These are phyloP conservation scores for Eucriotettix oculatus DNA, from an alignment of 2,888 invertebrate genomes.

Conservation along the genomic window DNA sequence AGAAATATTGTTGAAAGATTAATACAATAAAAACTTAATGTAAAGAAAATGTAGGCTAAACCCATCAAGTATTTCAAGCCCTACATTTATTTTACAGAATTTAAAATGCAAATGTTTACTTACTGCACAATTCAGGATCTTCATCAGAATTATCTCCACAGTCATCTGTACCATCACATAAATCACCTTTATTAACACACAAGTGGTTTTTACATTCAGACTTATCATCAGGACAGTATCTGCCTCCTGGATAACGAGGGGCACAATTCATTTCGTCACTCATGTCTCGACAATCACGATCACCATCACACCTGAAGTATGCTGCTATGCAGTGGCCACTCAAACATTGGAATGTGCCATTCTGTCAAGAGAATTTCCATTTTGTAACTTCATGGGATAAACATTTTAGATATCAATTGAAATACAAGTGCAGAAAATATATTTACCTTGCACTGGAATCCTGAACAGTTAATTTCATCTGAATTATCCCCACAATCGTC, in stretches of 20 bases:
- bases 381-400: no score
- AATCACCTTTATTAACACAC: slow-evolving; percentile 75
- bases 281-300: slow-evolving; percentile 74
- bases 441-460: slow-evolving; percentile 57
- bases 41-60: not conserved
- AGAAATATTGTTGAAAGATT: slow-evolving; percentile 4
- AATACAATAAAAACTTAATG: not conserved
- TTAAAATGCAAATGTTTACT: slow-evolving; percentile 15
- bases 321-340: slow-evolving; percentile 87
- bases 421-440: no score
- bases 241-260: slow-evolving; percentile 70
- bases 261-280: slow-evolving; percentile 83
- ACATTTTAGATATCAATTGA: no score
- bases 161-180: slow-evolving; percentile 87
- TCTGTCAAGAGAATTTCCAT: slow-evolving; percentile 23
- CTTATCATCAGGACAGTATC: slow-evolving; percentile 75
- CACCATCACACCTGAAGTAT: slow-evolving; percentile 78
- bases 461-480: slow-evolving; percentile 71
- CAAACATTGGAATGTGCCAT: slow-evolving; percentile 78
- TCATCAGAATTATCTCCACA: slow-evolving; percentile 89
- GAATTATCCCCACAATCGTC: slow-evolving; percentile 93
- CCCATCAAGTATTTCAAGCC: no score
- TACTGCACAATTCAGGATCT: slow-evolving; percentile 51
- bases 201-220: slow-evolving; percentile 86
- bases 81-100: no score